Evolutionary conservation across 2,113 vertebrate genomes (phyloP), one percentile per base, ranked within the genome.

Genomic region (Phrynosoma blainvillii): DNA sequence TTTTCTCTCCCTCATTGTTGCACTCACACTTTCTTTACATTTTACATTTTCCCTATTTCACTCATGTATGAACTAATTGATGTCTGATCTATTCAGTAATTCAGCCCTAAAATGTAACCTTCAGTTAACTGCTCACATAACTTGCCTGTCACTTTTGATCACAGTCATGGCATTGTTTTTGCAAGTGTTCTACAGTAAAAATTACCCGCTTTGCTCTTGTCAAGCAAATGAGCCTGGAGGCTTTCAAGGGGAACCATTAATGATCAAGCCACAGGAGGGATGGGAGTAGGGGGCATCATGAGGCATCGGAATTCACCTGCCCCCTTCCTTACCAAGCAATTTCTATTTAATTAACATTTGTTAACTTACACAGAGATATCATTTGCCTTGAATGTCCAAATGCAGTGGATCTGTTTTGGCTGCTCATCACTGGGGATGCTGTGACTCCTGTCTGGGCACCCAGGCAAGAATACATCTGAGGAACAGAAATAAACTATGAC

Each of bases 201-300:
- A 95, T 94, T 93, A 95, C 91, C 59, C 92, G 84, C 92, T 96
- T 95, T 94, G 92, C 93, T 95, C 95, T 95, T 95, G 92, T 95
- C 95, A 94, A 94, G 91, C 92, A 95, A 93, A 95, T 95, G 93
- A 95, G 92, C 94, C 95, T 93, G 68, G 92, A 93, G 93, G 95
- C 95, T 93, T 87, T 78, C 93, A 85, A 87, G 90, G 87, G 59
- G 89, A 94, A 90, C 94, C 92, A 88, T 95, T 94, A 94, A 95
- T 85, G 93, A 91, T 87, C 59, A 36, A 90, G 87, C 91, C 89
- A 91, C 80, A 32, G 88, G 68, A 89, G 92, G 93, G 88, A 30
- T 0, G 70, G 91, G 89, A 89, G 91, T 86, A 92, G 89, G 77
- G 91, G 92, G 87, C 92, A 90, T 90, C 86, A 89, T 71, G 89